Base-by-base conservation (phyloP, 2,113 vertebrate species). In the Ifrita kowaldi region DNA sequence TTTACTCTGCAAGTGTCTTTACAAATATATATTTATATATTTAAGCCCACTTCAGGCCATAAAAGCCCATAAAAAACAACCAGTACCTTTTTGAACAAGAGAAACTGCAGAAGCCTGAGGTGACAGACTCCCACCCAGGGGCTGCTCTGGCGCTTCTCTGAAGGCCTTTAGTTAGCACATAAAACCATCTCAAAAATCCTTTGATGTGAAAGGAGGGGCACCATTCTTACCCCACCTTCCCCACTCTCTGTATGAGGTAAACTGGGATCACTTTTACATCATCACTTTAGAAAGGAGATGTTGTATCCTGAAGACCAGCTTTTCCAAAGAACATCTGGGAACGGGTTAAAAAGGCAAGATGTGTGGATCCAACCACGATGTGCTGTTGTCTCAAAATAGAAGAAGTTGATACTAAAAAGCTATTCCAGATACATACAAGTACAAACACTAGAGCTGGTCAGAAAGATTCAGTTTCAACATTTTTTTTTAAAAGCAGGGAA, bases 1-100 rank as follows among this genome's bases (percentile, higher is more conserved):
- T 98, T 98, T 98, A 98, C 97, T 98, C 97, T 98, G 97, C 81
- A 98, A 97, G 91, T 97, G 90, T 98, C 97, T 97, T 96, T 96
- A 97, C 97, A 98, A 98, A 98, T 93, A 97, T 89, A 97, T 97
- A 97, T 96, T 98, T 98, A 97, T 98, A 98, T 96, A 98, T 97
- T 97, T 97, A 95, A 97, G 97, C 91, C 97, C 95, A 82, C 96
- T 96, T 97, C 92, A 97, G 95, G 92, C 95, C 80, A 88, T 78
- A 96, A 97, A 95, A 97, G 87, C 80, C 93, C 73, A 79, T 97
- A 83, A 94, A 96, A 95, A 95, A 73, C 97, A 97, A 97, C 87
- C 82, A 98, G 95, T 97, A 97, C 94, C 84, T 95, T 97, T 97
- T 30, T 93, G 85, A 95, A 94, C 84, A 75, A 89, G 96, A 97